phyloP scores from a whole-genome alignment of 2,113 vertebrate species.

The Lophius piscatorius region DNA sequence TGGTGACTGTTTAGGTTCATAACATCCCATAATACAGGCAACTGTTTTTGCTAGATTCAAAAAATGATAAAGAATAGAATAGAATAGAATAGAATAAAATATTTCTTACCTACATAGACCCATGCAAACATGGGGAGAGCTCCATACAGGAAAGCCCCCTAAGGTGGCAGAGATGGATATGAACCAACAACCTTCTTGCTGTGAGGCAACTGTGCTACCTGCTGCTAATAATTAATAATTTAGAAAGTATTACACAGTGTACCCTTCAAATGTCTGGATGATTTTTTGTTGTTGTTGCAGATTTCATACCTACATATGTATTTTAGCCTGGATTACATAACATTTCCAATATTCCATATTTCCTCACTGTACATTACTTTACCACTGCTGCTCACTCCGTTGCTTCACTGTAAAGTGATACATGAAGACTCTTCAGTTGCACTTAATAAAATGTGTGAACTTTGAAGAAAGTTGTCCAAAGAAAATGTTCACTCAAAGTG shows the following conservation, averaged over 20 bases:
- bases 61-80: too few species aligned
- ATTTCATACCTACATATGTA: background rate
- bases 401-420: background rate
- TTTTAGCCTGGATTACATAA: background rate
- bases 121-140: too few species aligned
- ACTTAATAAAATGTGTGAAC: background rate
- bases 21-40: background rate
- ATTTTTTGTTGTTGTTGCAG: too few species aligned
- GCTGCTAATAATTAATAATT: too few species aligned
- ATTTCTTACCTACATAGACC: too few species aligned
- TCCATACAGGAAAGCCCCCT: too few species aligned
- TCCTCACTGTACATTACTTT: background rate
- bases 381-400: background rate
- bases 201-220: too few species aligned
- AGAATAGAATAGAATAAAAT: too few species aligned
- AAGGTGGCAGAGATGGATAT: too few species aligned
- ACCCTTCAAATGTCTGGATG: background rate
- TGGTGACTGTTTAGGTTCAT: background rate
- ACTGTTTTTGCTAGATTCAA: too few species aligned
- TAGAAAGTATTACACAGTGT: too few species aligned
- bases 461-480: constrained; percentile 7
- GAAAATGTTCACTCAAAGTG: background rate
- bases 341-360: background rate
- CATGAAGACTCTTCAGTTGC: background rate
- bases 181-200: too few species aligned